phyloP scores from a whole-genome alignment of 2,888 invertebrate genomes.

The Trachelus iudaicus region DNA sequence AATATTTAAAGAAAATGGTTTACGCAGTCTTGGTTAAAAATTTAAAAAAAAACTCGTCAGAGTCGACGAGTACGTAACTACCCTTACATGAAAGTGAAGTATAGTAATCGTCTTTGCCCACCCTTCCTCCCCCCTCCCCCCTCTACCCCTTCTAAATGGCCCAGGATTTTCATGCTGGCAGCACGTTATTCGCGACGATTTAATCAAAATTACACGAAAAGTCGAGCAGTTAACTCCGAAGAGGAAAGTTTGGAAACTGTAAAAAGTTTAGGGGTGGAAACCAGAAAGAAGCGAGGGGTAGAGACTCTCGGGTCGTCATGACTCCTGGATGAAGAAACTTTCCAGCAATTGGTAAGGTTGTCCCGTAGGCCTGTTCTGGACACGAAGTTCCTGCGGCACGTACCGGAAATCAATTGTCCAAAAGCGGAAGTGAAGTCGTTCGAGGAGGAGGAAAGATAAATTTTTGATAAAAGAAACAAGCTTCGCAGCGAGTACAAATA shows the following conservation, averaged over 20 bases:
- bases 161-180: not conserved
- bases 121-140: too few species aligned
- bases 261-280: conserved; percentile 18
- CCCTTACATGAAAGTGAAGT: too few species aligned
- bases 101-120: too few species aligned
- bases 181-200: conserved; percentile 23
- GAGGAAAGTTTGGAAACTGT: conserved; percentile 13
- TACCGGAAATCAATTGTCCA: conserved; percentile 22
- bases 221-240: conserved; percentile 6
- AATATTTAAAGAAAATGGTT: too few species aligned
- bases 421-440: too few species aligned
- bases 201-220: conserved; percentile 31
- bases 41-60: not conserved
- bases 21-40: too few species aligned
- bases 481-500: too few species aligned
- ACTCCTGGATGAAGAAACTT: conserved; percentile 29
- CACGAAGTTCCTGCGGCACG: conserved; percentile 15
- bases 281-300: conserved; percentile 8
- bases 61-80: too few species aligned
- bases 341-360: conserved; percentile 21
- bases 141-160: too few species aligned
- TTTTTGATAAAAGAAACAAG: too few species aligned
- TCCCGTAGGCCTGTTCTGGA: conserved; percentile 25
- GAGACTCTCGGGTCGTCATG: not conserved
- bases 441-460: not conserved